Base-by-base conservation (phyloP, 2,888 invertebrate genomes). In the Torymus aiolomorphi region DNA sequence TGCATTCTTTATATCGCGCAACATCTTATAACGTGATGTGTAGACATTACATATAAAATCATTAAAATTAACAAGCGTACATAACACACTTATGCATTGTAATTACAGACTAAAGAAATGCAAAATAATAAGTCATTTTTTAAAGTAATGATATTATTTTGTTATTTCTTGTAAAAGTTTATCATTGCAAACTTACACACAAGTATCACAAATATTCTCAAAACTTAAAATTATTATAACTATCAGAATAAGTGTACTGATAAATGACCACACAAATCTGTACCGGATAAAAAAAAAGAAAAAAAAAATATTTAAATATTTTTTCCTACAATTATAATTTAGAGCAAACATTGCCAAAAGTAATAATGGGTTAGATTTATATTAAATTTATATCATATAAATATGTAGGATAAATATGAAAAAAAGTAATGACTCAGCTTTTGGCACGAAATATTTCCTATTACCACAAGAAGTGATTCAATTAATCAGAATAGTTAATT, bases 121-220 rank as follows among this genome's bases (percentile, higher is more conserved):
- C 59, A 78, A 78, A 78, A 59, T 2, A 69, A 73, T 76, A 62
- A 71, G 13, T 12, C 24, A 61, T 71, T 4, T 16, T 12, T 54
- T n/a, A 72, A n/a, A 76, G 20, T 5, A 63, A 24, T 65, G 11
- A 66, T 49, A 71, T 80, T 66, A 24, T 63, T 76, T 76, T 70
- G 56, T 57, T 66, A 52, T 52, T 72, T 75, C 72, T 76, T 65
- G 42, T n/a, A 51, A 66, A 54, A 14, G 1, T 18, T 76, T 73
- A 74, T 75, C 56, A 78, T 71, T 78, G 14, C 65, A 78, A 80
- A 78, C 82, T 76, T 82, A 82, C 70, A 82, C 61, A 62, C 70
- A 80, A 80, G 61, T 82, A 82, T 82, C 82, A 82, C 82, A 82
- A 80, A 70, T 82, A 73, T 76, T 72, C 51, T 77, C 71, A 69